phyloP scores from a whole-genome alignment of 1,140 invertebrate species.

The Palaemon carinicauda region DNA sequence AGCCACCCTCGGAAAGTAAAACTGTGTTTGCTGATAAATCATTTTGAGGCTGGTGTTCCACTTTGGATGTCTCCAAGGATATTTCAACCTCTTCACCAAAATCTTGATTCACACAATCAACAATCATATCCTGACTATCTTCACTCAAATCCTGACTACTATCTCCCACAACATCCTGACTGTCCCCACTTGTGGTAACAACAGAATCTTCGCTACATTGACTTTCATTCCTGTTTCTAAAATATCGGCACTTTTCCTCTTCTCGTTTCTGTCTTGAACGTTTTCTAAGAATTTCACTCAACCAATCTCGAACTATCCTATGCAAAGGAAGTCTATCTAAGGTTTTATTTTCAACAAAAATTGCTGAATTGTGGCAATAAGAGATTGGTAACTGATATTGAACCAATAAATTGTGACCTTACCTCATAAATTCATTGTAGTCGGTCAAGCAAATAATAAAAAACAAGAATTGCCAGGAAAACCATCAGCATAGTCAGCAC shows the following conservation, averaged over 20 bases:
- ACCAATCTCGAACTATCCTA: background rate
- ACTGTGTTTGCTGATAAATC: background rate
- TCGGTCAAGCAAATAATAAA: too few species aligned
- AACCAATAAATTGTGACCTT: background rate
- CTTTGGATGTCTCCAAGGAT: background rate
- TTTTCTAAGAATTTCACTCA: background rate
- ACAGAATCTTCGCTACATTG: background rate
- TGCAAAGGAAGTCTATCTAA: background rate
- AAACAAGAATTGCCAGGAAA: too few species aligned
- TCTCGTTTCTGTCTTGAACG: background rate
- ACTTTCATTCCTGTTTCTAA: background rate
- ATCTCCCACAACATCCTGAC: background rate
- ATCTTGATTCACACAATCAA: background rate
- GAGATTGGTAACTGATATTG: background rate
- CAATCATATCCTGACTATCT: background rate
- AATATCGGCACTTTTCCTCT: background rate
- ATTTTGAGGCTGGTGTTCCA: background rate
- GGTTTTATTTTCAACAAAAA: background rate
- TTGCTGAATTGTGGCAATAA: background rate
- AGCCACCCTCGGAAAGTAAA: too few species aligned
- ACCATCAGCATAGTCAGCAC: too few species aligned
- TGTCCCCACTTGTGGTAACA: background rate
- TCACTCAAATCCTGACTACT: background rate
- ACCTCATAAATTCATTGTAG: background rate
- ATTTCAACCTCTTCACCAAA: background rate